phyloP scores from a whole-genome alignment of 2,113 vertebrate species.

The Tragelaphus buxtoni region DNA sequence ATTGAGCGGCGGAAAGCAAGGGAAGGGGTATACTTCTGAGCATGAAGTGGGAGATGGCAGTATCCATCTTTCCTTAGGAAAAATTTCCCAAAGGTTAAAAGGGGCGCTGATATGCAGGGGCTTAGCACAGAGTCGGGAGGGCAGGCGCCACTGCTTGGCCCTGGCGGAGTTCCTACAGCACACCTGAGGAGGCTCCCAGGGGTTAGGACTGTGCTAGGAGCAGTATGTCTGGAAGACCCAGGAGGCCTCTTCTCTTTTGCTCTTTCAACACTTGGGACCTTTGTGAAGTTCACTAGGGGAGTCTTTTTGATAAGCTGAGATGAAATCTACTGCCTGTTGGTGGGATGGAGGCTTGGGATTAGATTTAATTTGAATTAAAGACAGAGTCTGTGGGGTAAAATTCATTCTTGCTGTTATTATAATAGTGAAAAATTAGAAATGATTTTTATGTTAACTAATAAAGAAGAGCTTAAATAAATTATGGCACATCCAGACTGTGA shows the following conservation, averaged over 20 bases:
- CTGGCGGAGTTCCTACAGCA: accelerated
- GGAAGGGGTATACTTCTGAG: neutral
- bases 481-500: neutral
- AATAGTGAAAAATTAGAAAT: neutral
- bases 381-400: neutral
- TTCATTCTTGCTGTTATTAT: neutral
- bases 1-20: neutral
- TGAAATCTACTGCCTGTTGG: neutral
- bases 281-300: neutral
- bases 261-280: neutral
- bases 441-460: neutral
- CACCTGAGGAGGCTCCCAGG: neutral
- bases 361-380: conserved; percentile 23
- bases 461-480: neutral
- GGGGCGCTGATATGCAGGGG: neutral
- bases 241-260: neutral
- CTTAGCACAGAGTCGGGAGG: neutral
- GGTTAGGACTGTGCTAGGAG: neutral
- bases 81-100: neutral
- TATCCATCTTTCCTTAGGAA: neutral
- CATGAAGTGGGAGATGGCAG: neutral
- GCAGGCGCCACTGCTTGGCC: too few species aligned
- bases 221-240: neutral
- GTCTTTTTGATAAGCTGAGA: neutral
- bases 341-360: neutral